A percentile compares a stretch with the other conserved stretches of the same genome.
phyloP scores from a whole-genome alignment of 2,797 vertebrate species.

The Craterocephalus amniculus region DNA sequence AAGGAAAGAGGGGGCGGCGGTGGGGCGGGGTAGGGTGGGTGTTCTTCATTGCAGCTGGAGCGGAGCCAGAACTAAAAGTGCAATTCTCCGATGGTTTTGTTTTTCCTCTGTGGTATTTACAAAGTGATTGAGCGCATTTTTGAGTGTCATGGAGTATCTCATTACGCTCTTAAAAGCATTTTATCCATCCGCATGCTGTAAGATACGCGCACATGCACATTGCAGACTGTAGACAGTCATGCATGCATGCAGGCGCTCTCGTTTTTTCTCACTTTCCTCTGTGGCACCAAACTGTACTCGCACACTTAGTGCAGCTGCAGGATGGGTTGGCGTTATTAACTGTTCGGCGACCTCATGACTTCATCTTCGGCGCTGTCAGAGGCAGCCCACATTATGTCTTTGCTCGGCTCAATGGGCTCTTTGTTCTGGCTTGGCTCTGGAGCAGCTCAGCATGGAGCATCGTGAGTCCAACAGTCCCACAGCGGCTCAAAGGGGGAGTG shows the following conservation, averaged over 20 bases:
- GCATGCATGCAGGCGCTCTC: constrained; percentile 50
- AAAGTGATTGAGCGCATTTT: constrained; percentile 72
- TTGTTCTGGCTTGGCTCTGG: constrained; percentile 82
- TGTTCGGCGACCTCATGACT: constrained; percentile 82
- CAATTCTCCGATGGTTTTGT: constrained; percentile 65
- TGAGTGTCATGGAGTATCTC: constrained; percentile 70
- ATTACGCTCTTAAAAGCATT: constrained; percentile 74
- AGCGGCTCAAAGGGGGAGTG: constrained; percentile 50
- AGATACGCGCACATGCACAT: constrained; percentile 56
- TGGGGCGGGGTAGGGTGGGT: constrained; percentile 35
- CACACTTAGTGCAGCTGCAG: constrained; percentile 60
- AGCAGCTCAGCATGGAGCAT: constrained; percentile 79
- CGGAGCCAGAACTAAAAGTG: constrained; percentile 64
- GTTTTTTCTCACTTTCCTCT: constrained; percentile 51
- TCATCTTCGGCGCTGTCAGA: constrained; percentile 77
- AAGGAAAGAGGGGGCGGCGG: constrained; percentile 16
- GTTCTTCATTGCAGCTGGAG: constrained; percentile 66
- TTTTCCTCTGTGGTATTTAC: constrained; percentile 69
- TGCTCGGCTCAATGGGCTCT: constrained; percentile 80
- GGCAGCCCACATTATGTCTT: constrained; percentile 80
- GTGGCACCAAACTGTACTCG: constrained; percentile 38
- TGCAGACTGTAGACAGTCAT: constrained; percentile 41
- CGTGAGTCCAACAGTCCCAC: constrained; percentile 74
- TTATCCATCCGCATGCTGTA: constrained; percentile 58
- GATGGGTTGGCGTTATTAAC: constrained; percentile 75